Conservation (phyloP, 2,888 invertebrate species). For the Atrina japonica region DNA sequence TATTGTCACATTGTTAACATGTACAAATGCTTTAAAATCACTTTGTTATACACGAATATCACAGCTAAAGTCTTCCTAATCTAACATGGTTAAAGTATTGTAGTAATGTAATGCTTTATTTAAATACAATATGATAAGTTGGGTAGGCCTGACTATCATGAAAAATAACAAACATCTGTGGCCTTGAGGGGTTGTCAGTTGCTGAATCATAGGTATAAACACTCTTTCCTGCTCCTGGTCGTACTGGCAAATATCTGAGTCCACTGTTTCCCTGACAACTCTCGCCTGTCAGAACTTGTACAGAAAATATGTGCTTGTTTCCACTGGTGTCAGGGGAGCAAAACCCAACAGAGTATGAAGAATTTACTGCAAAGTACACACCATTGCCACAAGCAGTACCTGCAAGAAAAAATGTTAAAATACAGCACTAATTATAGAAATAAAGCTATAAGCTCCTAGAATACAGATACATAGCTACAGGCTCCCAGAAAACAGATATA, state of each 20-base stretch:
- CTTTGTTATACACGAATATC: too few species aligned
- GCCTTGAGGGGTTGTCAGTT: constrained; percentile 53
- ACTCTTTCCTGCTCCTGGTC: constrained; percentile 31
- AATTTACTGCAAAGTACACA: constrained; percentile 70
- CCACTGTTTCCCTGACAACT: constrained; percentile 43
- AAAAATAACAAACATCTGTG: constrained; percentile 70
- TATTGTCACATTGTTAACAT: too few species aligned
- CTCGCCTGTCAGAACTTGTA: constrained; percentile 64
- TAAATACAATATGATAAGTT: constrained; percentile 40
- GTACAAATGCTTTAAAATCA: too few species aligned
- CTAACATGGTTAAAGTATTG: too few species aligned
- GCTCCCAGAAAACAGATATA: too few species aligned
- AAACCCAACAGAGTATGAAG: constrained; percentile 62
- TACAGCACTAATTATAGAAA: background rate
- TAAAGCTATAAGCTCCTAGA: background rate
- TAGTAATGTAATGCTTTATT: too few species aligned
- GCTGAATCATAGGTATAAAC: constrained; percentile 62
- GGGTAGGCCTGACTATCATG: constrained; percentile 73
- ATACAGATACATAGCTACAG: too few species aligned
- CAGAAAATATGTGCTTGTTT: constrained; percentile 59
- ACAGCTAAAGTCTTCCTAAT: too few species aligned
- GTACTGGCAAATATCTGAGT: constrained; percentile 56
- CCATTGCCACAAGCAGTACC: constrained; percentile 67
- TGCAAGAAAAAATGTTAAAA: constrained; percentile 34
- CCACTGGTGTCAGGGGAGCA: constrained; percentile 47